Base-by-base conservation (phyloP, 1,140 invertebrate genomes). In the Neodiprion pinetum region DNA sequence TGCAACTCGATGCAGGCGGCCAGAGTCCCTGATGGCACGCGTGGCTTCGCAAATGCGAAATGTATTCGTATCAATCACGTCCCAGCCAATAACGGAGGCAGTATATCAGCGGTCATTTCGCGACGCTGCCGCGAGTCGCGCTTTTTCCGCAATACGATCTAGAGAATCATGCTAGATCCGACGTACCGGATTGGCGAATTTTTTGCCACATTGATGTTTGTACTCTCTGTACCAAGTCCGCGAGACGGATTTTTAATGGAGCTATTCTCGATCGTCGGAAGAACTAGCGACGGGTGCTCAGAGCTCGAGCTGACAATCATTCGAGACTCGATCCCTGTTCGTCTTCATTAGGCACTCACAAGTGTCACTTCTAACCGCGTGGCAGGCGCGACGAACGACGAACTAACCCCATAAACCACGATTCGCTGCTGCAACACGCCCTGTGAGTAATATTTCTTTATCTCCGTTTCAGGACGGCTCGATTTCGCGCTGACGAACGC, bases 361-460 rank as follows among this genome's bases (percentile, higher is more conserved):
- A 84, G 82, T 77, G 78, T 73, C 75, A 68, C 75, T 79, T 76
- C 78, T 79, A 79, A 77, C 76, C 75, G 72, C 77, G 78, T 80
- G 70, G 68, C 53, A 70, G 66, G 69, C 72, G 65, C 65, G 74
- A 74, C 65, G 74, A 73, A 67, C 77, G 70, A 79, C 79, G 76
- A 72, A 76, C 80, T 69, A 14, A 12, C 11, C 23, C 67, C 67
- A 69, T 69, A 69, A 69, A 69, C 14, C 67, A 79, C 17, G 28
- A 40, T 66, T 11, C 48, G 66, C 49, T 5, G 67, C 12, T 48
- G 12, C 40, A 40, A 40, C 5, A 66, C 61, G 49, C 50, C 23
- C 23, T 9, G 11, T 12, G 48, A 47, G 17, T n/a, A 65, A 72
- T 28, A 72, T 61, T 73, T 85, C 82, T 85, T 83, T 76, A 81